phyloP scores from a whole-genome alignment of 2,888 invertebrate species.

The Cyaniris semiargus region DNA sequence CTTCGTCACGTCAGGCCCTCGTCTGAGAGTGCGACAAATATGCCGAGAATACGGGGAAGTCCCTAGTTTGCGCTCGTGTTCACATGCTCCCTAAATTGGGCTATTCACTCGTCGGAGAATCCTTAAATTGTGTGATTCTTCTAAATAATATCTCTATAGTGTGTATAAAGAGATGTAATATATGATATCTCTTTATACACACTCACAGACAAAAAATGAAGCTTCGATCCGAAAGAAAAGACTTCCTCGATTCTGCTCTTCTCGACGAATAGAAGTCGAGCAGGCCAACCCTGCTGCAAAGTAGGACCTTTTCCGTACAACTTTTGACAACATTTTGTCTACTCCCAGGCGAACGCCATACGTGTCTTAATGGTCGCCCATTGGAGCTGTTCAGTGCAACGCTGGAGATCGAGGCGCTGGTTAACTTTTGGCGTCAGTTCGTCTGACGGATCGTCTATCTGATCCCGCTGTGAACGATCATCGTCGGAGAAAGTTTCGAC shows the following conservation, averaged over 20 bases:
- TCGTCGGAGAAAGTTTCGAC: background rate
- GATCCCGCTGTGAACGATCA: slow-evolving; percentile 1
- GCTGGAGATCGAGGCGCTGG: background rate
- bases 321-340: background rate
- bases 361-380: background rate
- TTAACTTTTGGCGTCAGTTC: background rate
- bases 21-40: background rate
- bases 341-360: background rate
- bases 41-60: background rate
- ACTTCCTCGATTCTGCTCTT: background rate
- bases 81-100: background rate
- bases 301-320: background rate
- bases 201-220: too few relatives aligned
- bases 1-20: background rate
- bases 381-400: slow-evolving; percentile 9
- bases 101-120: background rate
- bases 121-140: background rate
- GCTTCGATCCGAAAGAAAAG: background rate
- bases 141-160: too few relatives aligned
- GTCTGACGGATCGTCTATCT: slow-evolving; percentile 20
- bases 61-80: background rate
- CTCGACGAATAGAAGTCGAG: background rate
- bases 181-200: too few relatives aligned
- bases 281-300: background rate
- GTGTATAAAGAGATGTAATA: too few relatives aligned